Conservation (phyloP, 2,888 invertebrate species). For the Labia minor region DNA sequence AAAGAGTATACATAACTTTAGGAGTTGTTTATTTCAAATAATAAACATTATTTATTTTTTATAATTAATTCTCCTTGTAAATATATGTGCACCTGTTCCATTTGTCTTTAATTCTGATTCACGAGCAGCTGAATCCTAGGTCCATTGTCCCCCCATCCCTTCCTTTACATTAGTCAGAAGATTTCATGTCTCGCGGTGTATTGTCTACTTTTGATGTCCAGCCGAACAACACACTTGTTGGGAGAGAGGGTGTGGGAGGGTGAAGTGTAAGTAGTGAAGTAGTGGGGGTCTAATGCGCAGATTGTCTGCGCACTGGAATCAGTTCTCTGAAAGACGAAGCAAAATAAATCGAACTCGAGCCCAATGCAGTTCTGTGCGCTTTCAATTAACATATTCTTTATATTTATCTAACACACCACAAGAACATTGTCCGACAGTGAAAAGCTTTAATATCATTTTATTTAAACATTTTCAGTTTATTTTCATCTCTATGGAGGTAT, state of each 20-base stretch:
- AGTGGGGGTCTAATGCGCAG: slow-evolving; percentile 16
- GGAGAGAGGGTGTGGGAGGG: slow-evolving; percentile 35
- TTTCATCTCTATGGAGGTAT: slow-evolving; percentile 36
- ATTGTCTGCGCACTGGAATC: slow-evolving; percentile 26
- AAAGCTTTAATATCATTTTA: slow-evolving; percentile 28
- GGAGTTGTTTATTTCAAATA: no score
- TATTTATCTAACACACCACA: slow-evolving; percentile 35
- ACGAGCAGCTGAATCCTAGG: no score
- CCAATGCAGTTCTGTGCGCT: slow-evolving; percentile 31
- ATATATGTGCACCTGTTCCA: no score
- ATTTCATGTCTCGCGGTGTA: no score
- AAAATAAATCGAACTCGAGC: slow-evolving; percentile 37
- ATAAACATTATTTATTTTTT: no score
- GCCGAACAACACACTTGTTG: no score
- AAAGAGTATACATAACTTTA: no score
- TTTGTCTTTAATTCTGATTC: no score
- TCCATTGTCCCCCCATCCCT: no score
- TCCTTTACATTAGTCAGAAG: no score
- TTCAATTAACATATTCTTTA: slow-evolving; percentile 34
- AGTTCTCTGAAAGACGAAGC: slow-evolving; percentile 32
- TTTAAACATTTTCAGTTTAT: slow-evolving; percentile 20
- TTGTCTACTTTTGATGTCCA: no score
- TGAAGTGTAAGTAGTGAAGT: slow-evolving; percentile 18
- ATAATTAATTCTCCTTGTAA: no score
- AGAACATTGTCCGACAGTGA: slow-evolving; percentile 24